A percentile compares a stretch with the other conserved stretches of the same genome.
Conservation (phyloP, 2,888 invertebrate species). For the Drepana falcataria region DNA sequence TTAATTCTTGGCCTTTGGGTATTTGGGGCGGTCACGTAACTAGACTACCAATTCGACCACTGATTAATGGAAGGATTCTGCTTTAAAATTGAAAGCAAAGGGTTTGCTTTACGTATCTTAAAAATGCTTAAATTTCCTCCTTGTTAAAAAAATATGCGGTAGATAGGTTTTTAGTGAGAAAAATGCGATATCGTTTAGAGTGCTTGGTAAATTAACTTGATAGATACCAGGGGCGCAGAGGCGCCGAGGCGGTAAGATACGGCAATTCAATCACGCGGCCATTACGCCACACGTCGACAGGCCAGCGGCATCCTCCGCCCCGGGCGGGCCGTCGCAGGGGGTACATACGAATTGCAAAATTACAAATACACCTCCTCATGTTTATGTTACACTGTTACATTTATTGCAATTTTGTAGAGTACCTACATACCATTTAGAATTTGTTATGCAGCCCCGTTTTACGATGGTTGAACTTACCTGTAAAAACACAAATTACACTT, state of each 20-base stretch:
- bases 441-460: slow-evolving; percentile 2
- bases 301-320: slow-evolving; percentile 20
- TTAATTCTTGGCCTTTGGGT: too few relatives aligned
- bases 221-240: slow-evolving; percentile 49
- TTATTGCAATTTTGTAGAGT: slow-evolving; percentile 46
- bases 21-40: too few relatives aligned
- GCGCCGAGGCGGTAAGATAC: slow-evolving; percentile 53
- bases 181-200: slow-evolving; percentile 21
- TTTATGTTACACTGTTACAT: slow-evolving; percentile 49
- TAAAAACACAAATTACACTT: slow-evolving; percentile 22
- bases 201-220: slow-evolving; percentile 51
- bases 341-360: slow-evolving; percentile 36
- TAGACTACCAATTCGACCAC: too few relatives aligned
- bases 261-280: slow-evolving; percentile 63
- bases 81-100: too few relatives aligned
- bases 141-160: too few relatives aligned
- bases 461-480: slow-evolving; percentile 40
- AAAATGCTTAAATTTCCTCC: too few relatives aligned
- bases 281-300: slow-evolving; percentile 45
- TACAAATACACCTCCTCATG: slow-evolving; percentile 40
- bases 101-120: too few relatives aligned
- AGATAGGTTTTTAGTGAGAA: slow-evolving; percentile 4
- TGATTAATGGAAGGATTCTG: too few relatives aligned
- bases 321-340: slow-evolving; percentile 22
- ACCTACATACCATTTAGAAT: slow-evolving; percentile 3